phyloP scores from a whole-genome alignment of 2,113 vertebrate genomes.

The Mormoops blainvillei region DNA sequence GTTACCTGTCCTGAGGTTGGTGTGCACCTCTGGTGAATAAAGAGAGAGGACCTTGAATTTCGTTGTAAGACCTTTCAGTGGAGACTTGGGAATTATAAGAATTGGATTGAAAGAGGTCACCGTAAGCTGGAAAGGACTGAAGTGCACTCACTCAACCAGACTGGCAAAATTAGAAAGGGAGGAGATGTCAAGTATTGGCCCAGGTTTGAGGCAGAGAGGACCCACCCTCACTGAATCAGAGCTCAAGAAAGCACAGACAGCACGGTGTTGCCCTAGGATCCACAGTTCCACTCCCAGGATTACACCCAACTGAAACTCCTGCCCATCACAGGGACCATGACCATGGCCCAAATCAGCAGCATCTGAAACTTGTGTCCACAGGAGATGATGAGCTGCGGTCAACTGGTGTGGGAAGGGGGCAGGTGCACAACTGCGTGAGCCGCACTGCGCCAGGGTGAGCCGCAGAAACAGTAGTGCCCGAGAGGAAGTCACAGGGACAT shows the following conservation, averaged over 20 bases:
- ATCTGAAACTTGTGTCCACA: accelerated
- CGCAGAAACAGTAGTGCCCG: background rate
- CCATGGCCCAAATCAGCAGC: background rate
- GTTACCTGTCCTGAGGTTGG: background rate
- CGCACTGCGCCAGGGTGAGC: background rate
- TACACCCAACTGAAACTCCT: background rate
- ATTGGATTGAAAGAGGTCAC: background rate
- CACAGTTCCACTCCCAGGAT: background rate
- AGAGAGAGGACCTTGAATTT: background rate
- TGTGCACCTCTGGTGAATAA: background rate
- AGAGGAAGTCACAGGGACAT: background rate
- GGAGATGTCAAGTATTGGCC: no score
- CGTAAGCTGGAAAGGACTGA: background rate
- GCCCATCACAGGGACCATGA: accelerated
- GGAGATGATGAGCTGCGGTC: background rate
- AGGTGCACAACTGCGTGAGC: background rate
- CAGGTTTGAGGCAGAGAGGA: background rate
- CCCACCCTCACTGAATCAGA: background rate
- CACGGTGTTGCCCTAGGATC: background rate
- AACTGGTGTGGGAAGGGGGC: background rate
- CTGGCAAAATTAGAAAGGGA: background rate
- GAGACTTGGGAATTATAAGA: background rate
- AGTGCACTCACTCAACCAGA: background rate
- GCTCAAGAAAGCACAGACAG: background rate
- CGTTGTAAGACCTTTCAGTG: background rate